phyloP scores from a whole-genome alignment of 2,888 invertebrate genomes.

The Tenthredo amoena region DNA sequence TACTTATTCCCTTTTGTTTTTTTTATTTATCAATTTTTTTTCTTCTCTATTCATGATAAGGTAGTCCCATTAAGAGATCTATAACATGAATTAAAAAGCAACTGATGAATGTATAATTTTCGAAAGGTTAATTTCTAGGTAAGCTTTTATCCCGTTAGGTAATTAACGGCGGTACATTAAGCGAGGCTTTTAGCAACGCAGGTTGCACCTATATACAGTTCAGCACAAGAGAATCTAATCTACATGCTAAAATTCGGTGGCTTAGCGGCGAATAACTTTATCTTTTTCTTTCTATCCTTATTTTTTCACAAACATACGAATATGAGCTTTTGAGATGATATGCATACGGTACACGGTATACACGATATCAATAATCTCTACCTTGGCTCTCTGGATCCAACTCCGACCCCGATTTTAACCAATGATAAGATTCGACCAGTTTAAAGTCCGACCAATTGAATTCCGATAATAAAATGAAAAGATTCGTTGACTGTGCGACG shows the following conservation, averaged over 20 bases:
- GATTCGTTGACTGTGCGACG: not conserved
- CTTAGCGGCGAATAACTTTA: not conserved
- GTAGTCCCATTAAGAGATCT: not conserved
- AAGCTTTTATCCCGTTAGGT: not conserved
- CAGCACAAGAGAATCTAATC: not conserved
- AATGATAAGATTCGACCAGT: not conserved
- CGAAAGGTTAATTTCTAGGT: not conserved
- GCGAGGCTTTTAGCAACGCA: not conserved
- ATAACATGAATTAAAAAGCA: not conserved
- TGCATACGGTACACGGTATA: not conserved
- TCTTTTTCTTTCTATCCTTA: not conserved
- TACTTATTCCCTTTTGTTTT: not conserved
- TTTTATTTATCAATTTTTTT: not conserved
- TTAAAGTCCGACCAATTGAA: not conserved
- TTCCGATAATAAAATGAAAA: not conserved
- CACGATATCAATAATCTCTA: not conserved
- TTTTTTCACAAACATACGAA: not conserved
- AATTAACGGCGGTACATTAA: not conserved
- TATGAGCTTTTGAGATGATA: not conserved
- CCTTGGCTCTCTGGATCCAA: not conserved
- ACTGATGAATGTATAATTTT: not conserved
- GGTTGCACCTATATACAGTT: not conserved
- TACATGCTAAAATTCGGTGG: not conserved
- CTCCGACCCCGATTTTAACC: not conserved
- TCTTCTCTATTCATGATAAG: not conserved